These are phyloP conservation scores for Opisthograptis luteolata DNA, from an alignment of 2,888 invertebrate genomes.

Conservation along the genomic window DNA sequence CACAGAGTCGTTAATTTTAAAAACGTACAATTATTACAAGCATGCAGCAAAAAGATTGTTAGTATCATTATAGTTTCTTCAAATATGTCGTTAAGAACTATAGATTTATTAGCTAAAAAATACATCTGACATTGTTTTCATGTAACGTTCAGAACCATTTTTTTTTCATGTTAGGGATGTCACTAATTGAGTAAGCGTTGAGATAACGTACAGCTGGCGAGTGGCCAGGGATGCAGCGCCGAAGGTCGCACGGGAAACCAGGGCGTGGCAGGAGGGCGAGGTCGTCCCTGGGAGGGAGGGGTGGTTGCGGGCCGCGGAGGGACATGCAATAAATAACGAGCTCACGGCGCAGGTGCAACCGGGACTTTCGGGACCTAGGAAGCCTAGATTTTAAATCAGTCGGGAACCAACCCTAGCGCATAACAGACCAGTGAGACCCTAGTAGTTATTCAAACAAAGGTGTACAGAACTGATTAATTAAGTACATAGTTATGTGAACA, in stretches of 20 bases:
- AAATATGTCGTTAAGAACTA: too few relatives aligned
- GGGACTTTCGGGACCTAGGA: slow-evolving; percentile 42
- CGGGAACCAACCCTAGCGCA: not conserved
- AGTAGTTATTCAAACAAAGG: slow-evolving; percentile 10
- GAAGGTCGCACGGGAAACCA: slow-evolving; percentile 62
- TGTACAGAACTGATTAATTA: slow-evolving; percentile 1
- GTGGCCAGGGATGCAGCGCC: slow-evolving; percentile 72
- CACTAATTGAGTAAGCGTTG: slow-evolving; percentile 22
- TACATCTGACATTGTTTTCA: slow-evolving; percentile 9
- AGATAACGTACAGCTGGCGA: slow-evolving; percentile 58
- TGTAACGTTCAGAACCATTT: slow-evolving; percentile 15
- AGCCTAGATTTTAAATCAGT: slow-evolving; percentile 37
- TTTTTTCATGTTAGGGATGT: slow-evolving; percentile 28
- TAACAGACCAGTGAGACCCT: not conserved
- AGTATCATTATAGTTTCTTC: too few relatives aligned
- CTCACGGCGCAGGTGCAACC: slow-evolving; percentile 72
- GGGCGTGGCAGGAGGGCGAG: slow-evolving; percentile 32
- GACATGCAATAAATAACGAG: slow-evolving; percentile 59
- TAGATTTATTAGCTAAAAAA: too few relatives aligned
- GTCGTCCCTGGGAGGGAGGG: slow-evolving; percentile 25
- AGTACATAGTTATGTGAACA: not conserved
- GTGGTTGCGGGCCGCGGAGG: slow-evolving; percentile 33
- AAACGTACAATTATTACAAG: slow-evolving; percentile 16
- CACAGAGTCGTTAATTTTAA: not conserved
- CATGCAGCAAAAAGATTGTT: slow-evolving; percentile 19